Evolutionary conservation across 2,113 vertebrate species (phyloP), one percentile per base, ranked within the genome.

Genomic region (Pristiophorus japonicus): DNA sequence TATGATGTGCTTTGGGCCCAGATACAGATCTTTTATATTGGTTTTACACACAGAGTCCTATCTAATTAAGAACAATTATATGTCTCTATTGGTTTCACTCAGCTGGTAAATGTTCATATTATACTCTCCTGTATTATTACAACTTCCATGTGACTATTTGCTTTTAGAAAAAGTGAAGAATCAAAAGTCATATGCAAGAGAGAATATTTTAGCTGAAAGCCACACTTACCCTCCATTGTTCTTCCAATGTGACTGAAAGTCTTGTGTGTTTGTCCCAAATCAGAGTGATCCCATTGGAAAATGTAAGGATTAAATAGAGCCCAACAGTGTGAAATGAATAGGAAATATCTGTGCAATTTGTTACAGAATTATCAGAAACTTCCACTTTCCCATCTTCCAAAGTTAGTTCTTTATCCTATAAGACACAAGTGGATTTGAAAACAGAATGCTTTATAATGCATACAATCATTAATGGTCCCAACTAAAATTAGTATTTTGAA

Each of bases 211-310:
- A 92, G 65, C 18, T 22, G 59, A 92, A 63, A 47, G 8, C 14
- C 2, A 4, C 20, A 73, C 27, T 70, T 47, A 94, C 93, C 66
- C 0, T 94, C 93, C 93, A 94, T 30, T 12, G 66, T 47, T 27
- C 5, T 51, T 94, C 65, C 22, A 94, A 4, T 67, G 93, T 94
- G 66, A 94, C 65, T 70, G 93, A 73, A 47, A 94, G 10, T 22
- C 93, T 94, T 70, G 93, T 94, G 65, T 70, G 93, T 70, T 94
- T 94, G 66, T 94, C 93, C 93, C 93, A 94, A 47, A 51, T 70
- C 45, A 94, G 10, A 73, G 22, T 70, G 42, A 94, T 51, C 8
- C 93, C 93, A 94, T 94, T 45, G 24, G 93, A 70, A 70, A 94
- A 94, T 34, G 93, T 70, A 27, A 94, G 38, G 65, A 59, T 67